Conservation (phyloP, 2,888 invertebrate species). For the Thyatira batis region DNA sequence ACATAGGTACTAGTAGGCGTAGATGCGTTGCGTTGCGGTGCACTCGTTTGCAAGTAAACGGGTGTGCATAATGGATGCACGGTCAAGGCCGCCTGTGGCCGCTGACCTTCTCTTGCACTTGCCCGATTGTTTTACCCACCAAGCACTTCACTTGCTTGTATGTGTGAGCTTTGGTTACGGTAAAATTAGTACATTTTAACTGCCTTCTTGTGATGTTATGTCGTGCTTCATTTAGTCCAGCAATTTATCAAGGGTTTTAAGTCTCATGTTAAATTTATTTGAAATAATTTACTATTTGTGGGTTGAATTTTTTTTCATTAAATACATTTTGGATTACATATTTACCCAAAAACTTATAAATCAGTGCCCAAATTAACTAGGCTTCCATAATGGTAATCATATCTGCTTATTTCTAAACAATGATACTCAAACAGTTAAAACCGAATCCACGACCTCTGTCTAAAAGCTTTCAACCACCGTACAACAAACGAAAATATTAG, state of each 20-base stretch:
- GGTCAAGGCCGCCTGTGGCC: conserved; percentile 73
- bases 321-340: too few relatives aligned
- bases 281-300: too few relatives aligned
- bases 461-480: too few relatives aligned
- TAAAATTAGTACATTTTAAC: conserved; percentile 28
- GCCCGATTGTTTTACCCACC: conserved; percentile 65
- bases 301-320: too few relatives aligned
- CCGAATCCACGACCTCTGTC: too few relatives aligned
- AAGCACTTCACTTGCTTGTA: conserved; percentile 32
- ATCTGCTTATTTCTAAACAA: too few relatives aligned
- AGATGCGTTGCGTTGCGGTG: conserved; percentile 69
- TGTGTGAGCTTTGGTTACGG: conserved; percentile 39
- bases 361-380: too few relatives aligned
- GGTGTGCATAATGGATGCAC: conserved; percentile 78
- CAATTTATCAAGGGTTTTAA: not conserved
- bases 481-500: too few relatives aligned
- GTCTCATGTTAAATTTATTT: too few relatives aligned
- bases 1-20: conserved; percentile 45
- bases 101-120: conserved; percentile 67
- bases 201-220: not conserved
- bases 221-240: not conserved
- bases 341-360: too few relatives aligned
- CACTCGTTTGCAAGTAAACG: conserved; percentile 77
- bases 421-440: too few relatives aligned
- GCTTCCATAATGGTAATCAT: too few relatives aligned